Percentiles rank a stretch among this genome's conserved stretches.
Conservation (phyloP, 2,113 vertebrate genomes). For the Gorilla gorilla region DNA sequence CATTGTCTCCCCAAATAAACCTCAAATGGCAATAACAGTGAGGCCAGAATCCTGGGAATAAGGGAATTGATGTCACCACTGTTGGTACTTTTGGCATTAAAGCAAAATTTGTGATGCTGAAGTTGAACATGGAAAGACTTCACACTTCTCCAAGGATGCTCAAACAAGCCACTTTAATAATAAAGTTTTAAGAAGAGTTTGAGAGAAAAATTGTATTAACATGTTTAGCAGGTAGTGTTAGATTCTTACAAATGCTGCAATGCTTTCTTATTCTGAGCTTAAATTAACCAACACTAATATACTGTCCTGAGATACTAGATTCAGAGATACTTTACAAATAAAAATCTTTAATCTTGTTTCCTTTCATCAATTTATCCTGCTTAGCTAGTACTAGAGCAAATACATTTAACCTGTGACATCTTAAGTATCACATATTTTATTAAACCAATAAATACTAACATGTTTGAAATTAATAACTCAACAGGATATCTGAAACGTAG, state of each 20-base stretch:
- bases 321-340: not conserved
- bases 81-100: not conserved
- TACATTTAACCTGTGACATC: not conserved
- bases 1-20: not conserved
- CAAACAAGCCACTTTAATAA: not conserved
- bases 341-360: not conserved
- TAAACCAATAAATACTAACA: not conserved
- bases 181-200: not conserved
- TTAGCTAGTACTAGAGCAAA: not conserved
- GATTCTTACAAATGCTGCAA: not conserved
- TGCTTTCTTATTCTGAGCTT: not conserved
- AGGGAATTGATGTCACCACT: not conserved
- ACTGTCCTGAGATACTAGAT: not conserved
- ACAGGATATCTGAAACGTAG: not conserved
- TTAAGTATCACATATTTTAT: not conserved
- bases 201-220: not conserved
- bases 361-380: not conserved
- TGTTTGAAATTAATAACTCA: constrained; percentile 24
- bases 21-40: not conserved
- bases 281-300: not conserved
- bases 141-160: not conserved
- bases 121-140: not conserved
- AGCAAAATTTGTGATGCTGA: not conserved
- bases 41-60: not conserved
- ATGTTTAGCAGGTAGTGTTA: not conserved